A percentile compares a stretch with the other conserved stretches of the same genome.
These are phyloP conservation scores for Osedax fenrisi DNA, from an alignment of 2,888 invertebrate species.

Conservation along the genomic window DNA sequence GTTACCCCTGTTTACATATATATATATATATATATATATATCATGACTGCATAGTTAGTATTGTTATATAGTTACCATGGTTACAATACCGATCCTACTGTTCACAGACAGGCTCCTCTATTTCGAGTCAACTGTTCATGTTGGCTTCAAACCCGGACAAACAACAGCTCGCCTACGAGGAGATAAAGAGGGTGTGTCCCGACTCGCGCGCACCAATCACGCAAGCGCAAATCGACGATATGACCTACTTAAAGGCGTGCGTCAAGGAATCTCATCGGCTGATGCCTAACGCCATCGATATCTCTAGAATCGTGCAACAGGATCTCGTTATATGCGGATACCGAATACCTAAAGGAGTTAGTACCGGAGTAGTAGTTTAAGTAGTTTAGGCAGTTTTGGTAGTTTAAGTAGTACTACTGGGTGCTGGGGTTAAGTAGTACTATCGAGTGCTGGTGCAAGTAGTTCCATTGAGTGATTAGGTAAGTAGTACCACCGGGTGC, in stretches of 20 bases:
- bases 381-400: too few relatives aligned
- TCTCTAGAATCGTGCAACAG: background rate
- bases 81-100: too few relatives aligned
- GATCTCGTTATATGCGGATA: background rate
- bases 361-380: too few relatives aligned
- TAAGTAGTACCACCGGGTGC: too few relatives aligned
- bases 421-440: too few relatives aligned
- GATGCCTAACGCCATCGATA: background rate
- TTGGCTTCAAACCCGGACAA: background rate
- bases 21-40: too few relatives aligned
- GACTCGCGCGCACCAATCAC: background rate
- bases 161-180: background rate
- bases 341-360: background rate
- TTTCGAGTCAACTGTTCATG: background rate
- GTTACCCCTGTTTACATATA: too few relatives aligned
- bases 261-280: background rate
- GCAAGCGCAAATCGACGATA: background rate
- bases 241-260: background rate
- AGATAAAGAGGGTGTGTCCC: background rate
- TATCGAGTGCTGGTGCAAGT: too few relatives aligned
- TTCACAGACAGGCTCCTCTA: background rate
- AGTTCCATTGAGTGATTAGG: too few relatives aligned
- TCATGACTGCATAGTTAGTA: too few relatives aligned
- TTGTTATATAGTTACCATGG: too few relatives aligned
- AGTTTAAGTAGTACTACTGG: too few relatives aligned